phyloP scores from a whole-genome alignment of 2,888 invertebrate genomes.

The Lasiommata megera region DNA sequence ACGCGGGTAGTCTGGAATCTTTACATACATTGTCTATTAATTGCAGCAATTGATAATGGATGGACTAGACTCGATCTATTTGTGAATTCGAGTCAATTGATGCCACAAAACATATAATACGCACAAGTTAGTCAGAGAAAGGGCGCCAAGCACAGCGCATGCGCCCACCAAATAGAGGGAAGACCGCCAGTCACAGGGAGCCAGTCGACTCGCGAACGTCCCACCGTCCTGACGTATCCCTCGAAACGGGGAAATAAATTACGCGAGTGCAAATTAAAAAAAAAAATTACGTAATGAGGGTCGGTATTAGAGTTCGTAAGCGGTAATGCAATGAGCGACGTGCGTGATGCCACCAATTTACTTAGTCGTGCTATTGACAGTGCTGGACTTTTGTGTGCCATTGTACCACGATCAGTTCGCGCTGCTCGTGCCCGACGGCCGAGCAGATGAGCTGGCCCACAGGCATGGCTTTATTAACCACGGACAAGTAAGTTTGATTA shows the following conservation, averaged over 20 bases:
- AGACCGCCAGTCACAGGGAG: slow-evolving; percentile 54
- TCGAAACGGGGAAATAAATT: slow-evolving; percentile 38
- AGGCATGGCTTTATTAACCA: slow-evolving; percentile 74
- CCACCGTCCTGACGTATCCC: slow-evolving; percentile 42
- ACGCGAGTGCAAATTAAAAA: slow-evolving; percentile 43
- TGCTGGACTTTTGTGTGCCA: slow-evolving; percentile 70
- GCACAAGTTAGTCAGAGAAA: slow-evolving; percentile 61
- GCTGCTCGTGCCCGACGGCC: slow-evolving; percentile 62
- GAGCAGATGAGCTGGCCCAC: slow-evolving; percentile 67
- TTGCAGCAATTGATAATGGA: slow-evolving; percentile 15
- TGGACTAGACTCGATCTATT: slow-evolving; percentile 47
- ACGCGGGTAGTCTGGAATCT: neutral
- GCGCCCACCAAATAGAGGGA: slow-evolving; percentile 46
- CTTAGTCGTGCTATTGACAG: slow-evolving; percentile 65
- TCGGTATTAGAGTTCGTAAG: slow-evolving; percentile 45
- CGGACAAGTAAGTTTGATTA: slow-evolving; percentile 61
- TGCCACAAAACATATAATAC: slow-evolving; percentile 58
- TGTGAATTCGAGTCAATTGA: slow-evolving; percentile 74
- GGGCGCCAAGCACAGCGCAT: slow-evolving; percentile 73
- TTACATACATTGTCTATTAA: neutral
- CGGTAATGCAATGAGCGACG: slow-evolving; percentile 66
- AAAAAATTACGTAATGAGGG: slow-evolving; percentile 30
- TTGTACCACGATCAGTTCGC: slow-evolving; percentile 72
- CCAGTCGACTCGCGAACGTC: slow-evolving; percentile 60
- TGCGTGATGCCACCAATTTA: slow-evolving; percentile 67